Base-by-base conservation (phyloP, 2,888 invertebrate species). In the Torymus texanus region DNA sequence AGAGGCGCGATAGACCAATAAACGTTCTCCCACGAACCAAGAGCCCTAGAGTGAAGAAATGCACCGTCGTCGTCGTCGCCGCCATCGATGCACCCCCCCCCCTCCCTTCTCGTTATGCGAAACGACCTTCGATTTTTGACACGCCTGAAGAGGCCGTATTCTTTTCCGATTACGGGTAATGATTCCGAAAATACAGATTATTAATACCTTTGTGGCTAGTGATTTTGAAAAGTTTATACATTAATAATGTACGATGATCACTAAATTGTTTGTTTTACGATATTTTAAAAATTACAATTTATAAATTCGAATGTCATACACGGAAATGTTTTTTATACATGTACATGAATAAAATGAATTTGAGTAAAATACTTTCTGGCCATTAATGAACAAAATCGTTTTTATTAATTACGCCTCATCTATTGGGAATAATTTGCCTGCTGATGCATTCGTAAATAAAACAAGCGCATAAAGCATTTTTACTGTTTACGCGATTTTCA, bases 1-100 rank as follows among this genome's bases (percentile, higher is more conserved):
- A 41, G 41, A 8, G 80, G 80, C 70, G 70, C 81, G 82, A 84
- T 80, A 83, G 77, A 77, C 79, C 77, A 79, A 83, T 81, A 80
- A 76, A 58, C 41, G 77, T 80, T 83, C 80, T 78, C 75, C 77
- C 68, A 75, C 63, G 51, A 77, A 51, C 65, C 53, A 66, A 76
- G 77, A 59, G 59, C 58, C 24, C 77, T 77, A 55, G 61, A 75
- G 51, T 61, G 41, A 41, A 41, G 41, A 41, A 41, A 41, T 41
- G 41, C 41, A 8, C 41, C 41, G 41, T 41, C 41, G 41, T 8
- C 41, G 29, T 2, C 29, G 29, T 5, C 29, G 29, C 29, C 24
- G 8, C 29, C 29, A 29, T 8, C 10, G 41, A 21, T 21, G 21
- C 21, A 21, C 41, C 5, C 65, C 50, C 75, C 58, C 55, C 41